Evolutionary conservation across 2,113 vertebrate genomes (phyloP).

Genomic region (Rallus limicola): DNA sequence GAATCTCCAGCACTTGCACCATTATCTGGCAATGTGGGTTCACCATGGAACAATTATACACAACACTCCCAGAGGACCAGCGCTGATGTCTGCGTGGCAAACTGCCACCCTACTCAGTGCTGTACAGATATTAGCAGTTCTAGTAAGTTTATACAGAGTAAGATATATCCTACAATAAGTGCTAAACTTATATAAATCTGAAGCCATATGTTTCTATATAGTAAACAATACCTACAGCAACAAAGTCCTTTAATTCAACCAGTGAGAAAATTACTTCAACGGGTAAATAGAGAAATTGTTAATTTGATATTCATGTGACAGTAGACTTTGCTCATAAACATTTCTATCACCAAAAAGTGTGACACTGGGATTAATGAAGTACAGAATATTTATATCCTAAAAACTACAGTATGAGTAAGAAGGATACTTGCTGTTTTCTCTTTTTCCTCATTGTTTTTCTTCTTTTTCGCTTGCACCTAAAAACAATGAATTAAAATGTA

Average conservation of each 20-base stretch:
- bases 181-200: neutral
- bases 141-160: neutral
- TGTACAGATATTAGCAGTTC: neutral
- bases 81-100: neutral
- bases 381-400: neutral
- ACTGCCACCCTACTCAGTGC: neutral
- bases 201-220: neutral
- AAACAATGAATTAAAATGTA: neutral
- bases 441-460: constrained; percentile 88
- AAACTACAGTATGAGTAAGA: neutral
- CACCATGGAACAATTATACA: neutral
- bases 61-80: neutral
- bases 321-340: neutral
- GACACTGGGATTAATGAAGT: neutral
- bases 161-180: neutral
- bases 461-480: constrained; percentile 89
- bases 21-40: neutral
- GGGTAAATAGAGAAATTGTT: neutral
- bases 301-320: neutral
- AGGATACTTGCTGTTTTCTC: constrained; percentile 83
- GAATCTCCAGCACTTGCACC: neutral
- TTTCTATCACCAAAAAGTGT: neutral
- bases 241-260: neutral
- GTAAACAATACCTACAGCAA: neutral
- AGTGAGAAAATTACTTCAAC: neutral